Evolutionary conservation across 2,797 vertebrate genomes (phyloP).

Genomic region (Alfaro cultratus): DNA sequence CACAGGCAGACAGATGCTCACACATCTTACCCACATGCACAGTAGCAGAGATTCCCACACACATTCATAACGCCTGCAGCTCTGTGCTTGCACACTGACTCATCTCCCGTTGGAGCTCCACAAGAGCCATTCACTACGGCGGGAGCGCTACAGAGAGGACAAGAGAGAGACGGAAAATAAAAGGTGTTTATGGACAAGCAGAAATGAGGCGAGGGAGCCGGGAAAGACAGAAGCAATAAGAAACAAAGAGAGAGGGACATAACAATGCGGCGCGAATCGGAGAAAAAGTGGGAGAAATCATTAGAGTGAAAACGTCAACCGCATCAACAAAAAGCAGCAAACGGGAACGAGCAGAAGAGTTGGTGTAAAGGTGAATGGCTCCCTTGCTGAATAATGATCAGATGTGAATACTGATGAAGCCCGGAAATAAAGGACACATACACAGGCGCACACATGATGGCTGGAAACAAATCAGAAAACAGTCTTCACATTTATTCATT

Average conservation of each 20-base stretch:
- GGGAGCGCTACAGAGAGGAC: constrained; percentile 41
- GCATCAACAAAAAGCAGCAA: neutral
- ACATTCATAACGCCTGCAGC: constrained; percentile 22
- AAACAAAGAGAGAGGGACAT: constrained; percentile 9
- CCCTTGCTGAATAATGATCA: constrained; percentile 34
- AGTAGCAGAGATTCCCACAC: constrained; percentile 4
- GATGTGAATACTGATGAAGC: constrained; percentile 28
- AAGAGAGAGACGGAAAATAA: constrained; percentile 11
- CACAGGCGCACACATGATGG: neutral
- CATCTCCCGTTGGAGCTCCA: constrained; percentile 50
- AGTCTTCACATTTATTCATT: neutral
- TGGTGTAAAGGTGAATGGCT: constrained; percentile 25
- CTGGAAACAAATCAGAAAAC: neutral
- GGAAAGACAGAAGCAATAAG: neutral
- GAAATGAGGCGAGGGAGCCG: constrained; percentile 22
- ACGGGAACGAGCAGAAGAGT: neutral
- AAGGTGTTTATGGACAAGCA: constrained; percentile 12
- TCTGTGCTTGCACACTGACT: constrained; percentile 45
- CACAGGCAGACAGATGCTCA: constrained; percentile 12
- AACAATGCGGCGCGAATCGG: neutral
- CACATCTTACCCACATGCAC: neutral
- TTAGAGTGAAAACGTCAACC: constrained; percentile 8
- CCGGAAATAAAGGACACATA: constrained; percentile 7
- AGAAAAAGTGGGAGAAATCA: constrained; percentile 16
- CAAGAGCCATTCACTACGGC: constrained; percentile 41